Base-by-base conservation (phyloP, 2,113 vertebrate genomes). In the chimpanzee (Pan troglodytes) region DNA sequence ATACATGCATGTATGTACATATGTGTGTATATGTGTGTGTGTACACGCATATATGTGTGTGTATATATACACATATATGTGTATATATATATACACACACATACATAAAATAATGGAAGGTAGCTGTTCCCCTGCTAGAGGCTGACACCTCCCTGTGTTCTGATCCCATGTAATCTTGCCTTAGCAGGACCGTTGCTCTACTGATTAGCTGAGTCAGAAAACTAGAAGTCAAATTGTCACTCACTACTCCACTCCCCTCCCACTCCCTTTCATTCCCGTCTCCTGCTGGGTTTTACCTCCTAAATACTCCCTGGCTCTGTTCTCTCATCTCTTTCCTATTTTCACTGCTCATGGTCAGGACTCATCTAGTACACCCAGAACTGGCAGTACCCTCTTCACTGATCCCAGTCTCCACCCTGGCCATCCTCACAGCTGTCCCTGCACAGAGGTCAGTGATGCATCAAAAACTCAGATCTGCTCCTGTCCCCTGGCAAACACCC, bases 1-100 rank as follows among this genome's bases (percentile, higher is more conserved):
- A 7, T 7, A 6, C 5, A 43, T 43, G 4, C 4, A 5, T 43
- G 5, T 45, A 8, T 45, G 1, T 1, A 7, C 6, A 43, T 43
- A 43, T 43, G 4, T 43, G 5, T 17, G 16, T 52, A 52, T 17
- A 17, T 17, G 5, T 52, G 16, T 16, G 5, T 48, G 11, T 52
- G 4, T 52, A 52, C 17, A 52, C 5, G 17, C 5, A 52, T 52
- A 43, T 43, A 43, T 43, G 43, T 43, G 5, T 43, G 4, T 43
- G 4, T 43, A 43, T 43, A 43, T 43, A 43, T 7, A 45, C 6
- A 45, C 43, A 45, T 8, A 45, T 45, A 45, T 8, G 43, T 45
- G 7, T 1, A 6, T 45, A 45, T 6, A 45, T 45, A 45, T 45
- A 45, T 17, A 52, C 8, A 45, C 2, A 20, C 7, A 45, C 8